Evolutionary conservation across 2,888 invertebrate genomes (phyloP).

Genomic region (Epistrophella euchroma): DNA sequence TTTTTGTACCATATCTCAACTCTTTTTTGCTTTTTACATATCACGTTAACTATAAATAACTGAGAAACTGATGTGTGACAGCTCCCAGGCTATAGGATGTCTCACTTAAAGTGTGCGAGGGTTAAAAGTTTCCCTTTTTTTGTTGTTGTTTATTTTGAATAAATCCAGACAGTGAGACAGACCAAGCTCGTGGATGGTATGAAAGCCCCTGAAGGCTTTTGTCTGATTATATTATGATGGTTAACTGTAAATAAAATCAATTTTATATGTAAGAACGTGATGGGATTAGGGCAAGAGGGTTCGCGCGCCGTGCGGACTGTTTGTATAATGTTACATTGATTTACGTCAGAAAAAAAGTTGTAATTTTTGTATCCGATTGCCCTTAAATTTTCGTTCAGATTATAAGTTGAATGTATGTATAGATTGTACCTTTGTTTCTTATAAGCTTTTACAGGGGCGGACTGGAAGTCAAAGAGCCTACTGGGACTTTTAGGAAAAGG

Average conservation of each 20-base stretch:
- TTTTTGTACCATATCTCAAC: conserved; percentile 33
- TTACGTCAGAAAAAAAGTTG: conserved; percentile 29
- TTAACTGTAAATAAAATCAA: conserved; percentile 59
- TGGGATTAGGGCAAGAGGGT: not conserved
- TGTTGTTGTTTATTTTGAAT: not conserved
- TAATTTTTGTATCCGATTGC: not conserved
- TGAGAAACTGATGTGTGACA: conserved; percentile 11
- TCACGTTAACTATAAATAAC: not conserved
- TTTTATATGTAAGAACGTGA: not conserved
- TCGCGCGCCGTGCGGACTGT: not conserved
- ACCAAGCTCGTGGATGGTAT: conserved; percentile 4
- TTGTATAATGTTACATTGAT: conserved; percentile 24
- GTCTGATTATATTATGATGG: conserved; percentile 35
- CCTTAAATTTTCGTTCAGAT: not conserved
- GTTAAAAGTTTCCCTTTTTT: conserved; percentile 11
- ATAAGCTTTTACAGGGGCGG: not conserved
- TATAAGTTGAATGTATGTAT: not conserved
- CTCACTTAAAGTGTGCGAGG: not conserved
- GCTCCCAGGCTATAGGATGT: not conserved
- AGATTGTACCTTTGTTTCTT: not conserved
- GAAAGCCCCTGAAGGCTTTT: conserved; percentile 36
- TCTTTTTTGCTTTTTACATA: not conserved
- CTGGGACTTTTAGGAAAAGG: too few relatives aligned
- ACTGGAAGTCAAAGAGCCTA: too few relatives aligned
- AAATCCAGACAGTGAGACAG: conserved; percentile 32